Percentiles rank a stretch among this genome's conserved stretches.
Evolutionary conservation across 1,140 invertebrate genomes (phyloP).

Genomic region (Drosophila insularis): DNA sequence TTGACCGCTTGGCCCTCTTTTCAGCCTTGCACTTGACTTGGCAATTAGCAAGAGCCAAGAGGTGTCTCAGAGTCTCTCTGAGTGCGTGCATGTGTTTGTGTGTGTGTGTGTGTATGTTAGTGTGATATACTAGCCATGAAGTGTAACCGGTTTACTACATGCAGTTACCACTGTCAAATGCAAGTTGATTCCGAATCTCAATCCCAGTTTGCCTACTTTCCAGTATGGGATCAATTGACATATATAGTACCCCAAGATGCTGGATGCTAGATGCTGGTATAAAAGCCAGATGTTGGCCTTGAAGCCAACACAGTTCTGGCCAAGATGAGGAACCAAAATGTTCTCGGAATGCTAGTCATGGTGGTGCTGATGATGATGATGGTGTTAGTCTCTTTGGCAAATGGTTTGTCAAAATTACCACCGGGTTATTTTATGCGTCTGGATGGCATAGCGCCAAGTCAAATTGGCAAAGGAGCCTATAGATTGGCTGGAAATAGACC

Average conservation of each 20-base stretch:
- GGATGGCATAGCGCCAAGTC: constrained; percentile 11
- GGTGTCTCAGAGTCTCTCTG: neutral
- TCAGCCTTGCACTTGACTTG: constrained; percentile 9
- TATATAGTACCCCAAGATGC: constrained; percentile 27
- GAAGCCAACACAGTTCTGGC: constrained; percentile 41
- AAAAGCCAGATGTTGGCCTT: constrained; percentile 53
- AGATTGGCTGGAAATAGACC: constrained; percentile 33
- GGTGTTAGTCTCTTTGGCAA: constrained; percentile 3
- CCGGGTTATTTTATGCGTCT: constrained; percentile 36
- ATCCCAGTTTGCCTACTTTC: constrained; percentile 47
- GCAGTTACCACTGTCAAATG: neutral
- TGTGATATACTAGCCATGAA: constrained; percentile 8
- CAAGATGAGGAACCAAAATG: constrained; percentile 44
- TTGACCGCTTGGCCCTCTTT: constrained; percentile 19
- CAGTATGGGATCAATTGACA: constrained; percentile 37
- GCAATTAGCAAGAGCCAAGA: constrained; percentile 5
- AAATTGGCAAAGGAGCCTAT: constrained; percentile 54
- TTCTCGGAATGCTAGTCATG: neutral
- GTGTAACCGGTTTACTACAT: neutral
- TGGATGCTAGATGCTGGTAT: constrained; percentile 36
- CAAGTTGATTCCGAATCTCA: constrained; percentile 12
- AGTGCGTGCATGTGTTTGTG: neutral
- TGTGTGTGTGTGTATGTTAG: neutral
- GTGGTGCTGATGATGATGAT: constrained; percentile 12
- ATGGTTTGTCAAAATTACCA: constrained; percentile 15